Base-by-base conservation (phyloP, 2,888 invertebrate genomes). In the Desoria tigrina region DNA sequence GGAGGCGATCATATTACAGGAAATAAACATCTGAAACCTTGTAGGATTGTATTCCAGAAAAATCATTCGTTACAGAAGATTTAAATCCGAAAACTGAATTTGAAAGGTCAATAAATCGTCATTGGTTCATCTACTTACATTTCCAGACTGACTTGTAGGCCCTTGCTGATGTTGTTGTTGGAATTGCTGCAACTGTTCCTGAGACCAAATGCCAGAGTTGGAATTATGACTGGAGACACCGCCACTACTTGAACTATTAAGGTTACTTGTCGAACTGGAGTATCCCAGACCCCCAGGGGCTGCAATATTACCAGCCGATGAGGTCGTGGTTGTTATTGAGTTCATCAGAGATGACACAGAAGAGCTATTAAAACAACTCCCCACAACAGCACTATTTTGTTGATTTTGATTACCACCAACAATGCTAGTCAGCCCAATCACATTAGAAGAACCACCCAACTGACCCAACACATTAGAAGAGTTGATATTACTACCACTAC, bases 211-310 rank as follows among this genome's bases (percentile, higher is more conserved):
- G 58, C 53, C 63, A 27, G 67, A 60, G 55, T 65, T 73, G 73
- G 73, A 73, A 73, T 71, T 73, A 66, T 73, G 73, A 73, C 73
- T 73, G 68, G 73, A 71, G 42, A 68, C 68, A 63, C 67, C 65
- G 53, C 57, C 59, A n/a, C n/a, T n/a, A 68, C 59, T 65, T 56
- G 56, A 60, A 55, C 66, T 67, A 28, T 37, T 59, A 32, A 14
- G 7, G 61, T 64, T 59, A 65, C 65, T 63, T 37, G 67, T 66
- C 28, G 66, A 65, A 62, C 63, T 63, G 61, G 58, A 66, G 57
- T 59, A 65, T 61, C 54, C 64, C 59, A 66, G 62, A 67, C 67
- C 65, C 60, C 66, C 70, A 42, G 67, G 60, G 50, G 67, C 37
- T 6, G 14, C 37, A 7, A 21, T n/a, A 24, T 14, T 21, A 26